Conservation (phyloP, 2,797 vertebrate species). For the Clarias pachynema region DNA sequence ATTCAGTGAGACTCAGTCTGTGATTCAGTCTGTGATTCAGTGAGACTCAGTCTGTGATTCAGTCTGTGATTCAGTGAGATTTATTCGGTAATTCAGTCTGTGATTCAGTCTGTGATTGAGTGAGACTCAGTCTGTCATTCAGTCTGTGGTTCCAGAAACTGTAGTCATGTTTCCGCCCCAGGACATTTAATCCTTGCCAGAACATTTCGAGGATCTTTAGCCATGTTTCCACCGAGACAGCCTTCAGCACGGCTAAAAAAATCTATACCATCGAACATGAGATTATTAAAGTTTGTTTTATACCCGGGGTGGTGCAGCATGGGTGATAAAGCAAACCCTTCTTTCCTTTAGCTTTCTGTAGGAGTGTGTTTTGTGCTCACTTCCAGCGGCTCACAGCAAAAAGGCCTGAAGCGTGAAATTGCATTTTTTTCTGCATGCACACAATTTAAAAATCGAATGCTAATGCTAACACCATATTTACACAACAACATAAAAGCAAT, state of each 20-base stretch:
- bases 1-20: not conserved
- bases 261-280: not conserved
- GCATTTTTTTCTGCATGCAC: not conserved
- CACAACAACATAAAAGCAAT: conserved; percentile 22
- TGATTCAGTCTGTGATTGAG: not conserved
- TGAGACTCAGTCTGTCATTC: not conserved
- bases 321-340: not conserved
- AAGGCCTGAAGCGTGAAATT: conserved; percentile 1
- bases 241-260: not conserved
- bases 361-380: not conserved
- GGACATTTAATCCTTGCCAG: not conserved
- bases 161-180: not conserved
- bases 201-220: not conserved
- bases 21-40: not conserved
- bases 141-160: not conserved
- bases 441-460: not conserved
- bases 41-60: not conserved
- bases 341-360: too few species aligned
- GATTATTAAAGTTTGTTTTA: not conserved
- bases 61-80: not conserved
- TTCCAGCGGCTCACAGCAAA: not conserved
- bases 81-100: not conserved
- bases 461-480: not conserved
- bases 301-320: not conserved
- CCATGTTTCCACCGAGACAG: not conserved